A percentile compares a stretch with the other conserved stretches of the same genome.
These are phyloP conservation scores for Criorhina ranunculi DNA, from an alignment of 2,888 invertebrate genomes.

Conservation along the genomic window DNA sequence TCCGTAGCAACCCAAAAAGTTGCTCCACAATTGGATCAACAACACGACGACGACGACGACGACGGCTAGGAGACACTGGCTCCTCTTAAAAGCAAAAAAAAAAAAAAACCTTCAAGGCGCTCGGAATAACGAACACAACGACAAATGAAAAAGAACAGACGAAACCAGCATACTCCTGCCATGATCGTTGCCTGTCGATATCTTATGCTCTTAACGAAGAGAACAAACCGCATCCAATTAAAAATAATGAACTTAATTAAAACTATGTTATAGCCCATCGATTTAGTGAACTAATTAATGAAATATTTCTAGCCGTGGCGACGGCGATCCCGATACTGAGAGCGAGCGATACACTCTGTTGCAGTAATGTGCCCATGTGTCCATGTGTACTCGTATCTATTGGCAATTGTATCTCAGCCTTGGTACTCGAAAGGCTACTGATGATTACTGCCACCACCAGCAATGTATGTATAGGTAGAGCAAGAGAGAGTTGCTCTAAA, in stretches of 20 bases:
- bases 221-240: slow-evolving; percentile 80
- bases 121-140: slow-evolving; percentile 51
- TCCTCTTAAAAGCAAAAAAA: background rate
- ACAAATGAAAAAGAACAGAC: slow-evolving; percentile 40
- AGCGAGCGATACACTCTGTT: slow-evolving; percentile 24
- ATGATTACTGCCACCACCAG: slow-evolving; percentile 52
- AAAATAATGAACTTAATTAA: slow-evolving; percentile 80
- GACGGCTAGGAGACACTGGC: slow-evolving; percentile 6
- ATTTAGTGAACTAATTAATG: slow-evolving; percentile 80
- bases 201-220: slow-evolving; percentile 78
- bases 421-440: slow-evolving; percentile 50
- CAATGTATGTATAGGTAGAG: slow-evolving; percentile 46
- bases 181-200: slow-evolving; percentile 75
- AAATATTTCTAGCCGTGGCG: slow-evolving; percentile 79
- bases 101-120: slow-evolving; percentile 58
- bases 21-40: slow-evolving; percentile 53
- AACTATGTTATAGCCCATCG: slow-evolving; percentile 80
- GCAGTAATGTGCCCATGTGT: background rate
- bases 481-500: slow-evolving; percentile 24
- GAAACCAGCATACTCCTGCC: slow-evolving; percentile 61
- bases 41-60: slow-evolving; percentile 17
- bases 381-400: slow-evolving; percentile 52
- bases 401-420: slow-evolving; percentile 66
- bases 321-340: slow-evolving; percentile 65
- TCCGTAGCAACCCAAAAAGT: slow-evolving; percentile 69